Conservation (phyloP, 1,140 invertebrate genomes). For the Phthorimaea operculella region DNA sequence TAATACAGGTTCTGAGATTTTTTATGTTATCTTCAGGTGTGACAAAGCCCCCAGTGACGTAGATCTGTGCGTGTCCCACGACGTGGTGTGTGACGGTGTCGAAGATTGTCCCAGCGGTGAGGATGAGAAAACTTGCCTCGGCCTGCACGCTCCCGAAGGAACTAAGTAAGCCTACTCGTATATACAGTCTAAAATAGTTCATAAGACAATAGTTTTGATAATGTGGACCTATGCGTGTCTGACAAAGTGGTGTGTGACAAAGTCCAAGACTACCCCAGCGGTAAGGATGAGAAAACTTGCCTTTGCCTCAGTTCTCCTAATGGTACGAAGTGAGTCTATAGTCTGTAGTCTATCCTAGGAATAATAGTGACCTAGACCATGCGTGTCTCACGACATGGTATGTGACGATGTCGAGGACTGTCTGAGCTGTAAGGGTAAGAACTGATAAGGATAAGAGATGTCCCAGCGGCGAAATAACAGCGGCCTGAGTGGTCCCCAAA, state of each 20-base stretch:
- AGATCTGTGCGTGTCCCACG: constrained; percentile 72
- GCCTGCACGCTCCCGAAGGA: constrained; percentile 31
- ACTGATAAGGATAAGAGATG: too few relatives aligned
- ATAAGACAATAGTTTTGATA: too few relatives aligned
- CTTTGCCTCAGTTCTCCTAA: constrained; percentile 36
- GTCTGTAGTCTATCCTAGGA: too few relatives aligned
- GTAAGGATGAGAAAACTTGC: constrained; percentile 72
- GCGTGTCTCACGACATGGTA: constrained; percentile 76
- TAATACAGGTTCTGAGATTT: too few relatives aligned
- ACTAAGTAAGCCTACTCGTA: constrained; percentile 43
- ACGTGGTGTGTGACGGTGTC: constrained; percentile 78
- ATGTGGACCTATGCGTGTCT: constrained; percentile 72
- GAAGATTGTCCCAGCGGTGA: constrained; percentile 76
- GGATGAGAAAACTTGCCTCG: constrained; percentile 70
- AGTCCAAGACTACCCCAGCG: constrained; percentile 73
- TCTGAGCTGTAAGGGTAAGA: constrained; percentile 76
- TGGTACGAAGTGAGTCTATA: constrained; percentile 47
- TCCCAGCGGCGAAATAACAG: too few relatives aligned
- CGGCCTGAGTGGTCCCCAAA: too few relatives aligned
- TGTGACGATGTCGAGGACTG: constrained; percentile 79
- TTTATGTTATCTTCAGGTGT: constrained; percentile 30
- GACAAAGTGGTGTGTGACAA: constrained; percentile 79
- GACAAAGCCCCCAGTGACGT: constrained; percentile 19
- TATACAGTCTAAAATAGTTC: too few relatives aligned
- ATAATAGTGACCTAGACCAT: too few relatives aligned